phyloP scores from a whole-genome alignment of 2,797 vertebrate genomes.

The Euthynnus affinis region DNA sequence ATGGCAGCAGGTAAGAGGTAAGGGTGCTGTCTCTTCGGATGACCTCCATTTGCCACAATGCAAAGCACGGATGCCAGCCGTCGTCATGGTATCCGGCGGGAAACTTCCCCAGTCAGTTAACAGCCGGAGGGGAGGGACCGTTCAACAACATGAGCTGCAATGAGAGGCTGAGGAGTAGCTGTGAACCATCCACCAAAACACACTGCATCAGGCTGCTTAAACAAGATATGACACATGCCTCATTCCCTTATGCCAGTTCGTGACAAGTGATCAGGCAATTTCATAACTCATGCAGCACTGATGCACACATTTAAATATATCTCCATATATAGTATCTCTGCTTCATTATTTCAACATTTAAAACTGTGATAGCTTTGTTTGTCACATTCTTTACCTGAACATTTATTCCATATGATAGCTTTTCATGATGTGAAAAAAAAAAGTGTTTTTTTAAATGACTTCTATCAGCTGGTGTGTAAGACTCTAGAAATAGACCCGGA shows the following conservation, averaged over 20 bases:
- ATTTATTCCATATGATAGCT: not conserved
- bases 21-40: slow-evolving; percentile 65
- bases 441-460: slow-evolving; percentile 29
- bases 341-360: slow-evolving; percentile 57
- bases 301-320: slow-evolving; percentile 61
- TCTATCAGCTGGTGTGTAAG: not conserved
- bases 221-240: slow-evolving; percentile 79
- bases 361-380: slow-evolving; percentile 13
- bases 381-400: slow-evolving; percentile 19
- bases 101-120: slow-evolving; percentile 64
- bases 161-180: slow-evolving; percentile 59
- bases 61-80: slow-evolving; percentile 53
- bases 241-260: slow-evolving; percentile 65
- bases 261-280: slow-evolving; percentile 72
- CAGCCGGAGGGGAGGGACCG: slow-evolving; percentile 69
- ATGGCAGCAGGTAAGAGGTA: slow-evolving; percentile 56
- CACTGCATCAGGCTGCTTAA: slow-evolving; percentile 62
- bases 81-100: slow-evolving; percentile 48
- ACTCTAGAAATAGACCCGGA: slow-evolving; percentile 41
- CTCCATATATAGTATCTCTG: slow-evolving; percentile 39
- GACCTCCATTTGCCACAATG: slow-evolving; percentile 62
- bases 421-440: not conserved
- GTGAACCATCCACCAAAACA: slow-evolving; percentile 61
- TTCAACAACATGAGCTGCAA: slow-evolving; percentile 57
- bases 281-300: slow-evolving; percentile 64